These are phyloP conservation scores for Sphenopsis melanotis DNA, from an alignment of 2,797 vertebrate species.

Conservation along the genomic window DNA sequence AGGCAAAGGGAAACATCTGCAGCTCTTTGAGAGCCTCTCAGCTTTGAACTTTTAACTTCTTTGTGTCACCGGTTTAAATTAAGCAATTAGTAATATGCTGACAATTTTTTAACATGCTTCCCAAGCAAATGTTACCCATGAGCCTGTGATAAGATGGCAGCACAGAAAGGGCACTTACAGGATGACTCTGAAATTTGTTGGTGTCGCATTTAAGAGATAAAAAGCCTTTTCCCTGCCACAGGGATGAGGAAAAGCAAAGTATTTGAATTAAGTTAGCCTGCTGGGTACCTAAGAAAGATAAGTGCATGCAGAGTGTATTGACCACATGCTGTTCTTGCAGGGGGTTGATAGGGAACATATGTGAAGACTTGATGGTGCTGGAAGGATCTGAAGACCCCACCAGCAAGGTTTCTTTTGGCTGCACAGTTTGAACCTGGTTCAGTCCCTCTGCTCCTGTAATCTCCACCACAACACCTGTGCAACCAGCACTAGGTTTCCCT, in stretches of 20 bases:
- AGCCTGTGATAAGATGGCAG: not conserved
- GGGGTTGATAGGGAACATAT: not conserved
- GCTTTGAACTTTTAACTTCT: not conserved
- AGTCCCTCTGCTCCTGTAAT: not conserved
- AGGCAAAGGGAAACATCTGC: slow-evolving; percentile 55
- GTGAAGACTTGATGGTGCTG: not conserved
- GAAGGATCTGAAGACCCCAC: not conserved
- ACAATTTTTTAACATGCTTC: not conserved
- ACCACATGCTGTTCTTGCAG: not conserved
- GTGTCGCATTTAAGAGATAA: not conserved
- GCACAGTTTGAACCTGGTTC: not conserved
- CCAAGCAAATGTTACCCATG: not conserved
- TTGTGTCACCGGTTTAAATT: not conserved
- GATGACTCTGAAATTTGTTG: not conserved
- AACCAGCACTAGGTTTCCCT: not conserved
- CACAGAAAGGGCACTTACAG: not conserved
- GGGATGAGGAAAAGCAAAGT: not conserved
- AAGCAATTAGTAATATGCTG: not conserved
- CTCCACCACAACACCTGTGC: not conserved
- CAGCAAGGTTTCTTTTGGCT: not conserved
- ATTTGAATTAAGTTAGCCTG: not conserved
- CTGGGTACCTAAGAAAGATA: not conserved
- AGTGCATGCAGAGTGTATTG: not conserved
- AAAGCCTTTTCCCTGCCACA: not conserved
- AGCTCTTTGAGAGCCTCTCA: not conserved